These are phyloP conservation scores for Pomatorhinus ruficollis DNA, from an alignment of 2,113 vertebrate species.

Conservation along the genomic window DNA sequence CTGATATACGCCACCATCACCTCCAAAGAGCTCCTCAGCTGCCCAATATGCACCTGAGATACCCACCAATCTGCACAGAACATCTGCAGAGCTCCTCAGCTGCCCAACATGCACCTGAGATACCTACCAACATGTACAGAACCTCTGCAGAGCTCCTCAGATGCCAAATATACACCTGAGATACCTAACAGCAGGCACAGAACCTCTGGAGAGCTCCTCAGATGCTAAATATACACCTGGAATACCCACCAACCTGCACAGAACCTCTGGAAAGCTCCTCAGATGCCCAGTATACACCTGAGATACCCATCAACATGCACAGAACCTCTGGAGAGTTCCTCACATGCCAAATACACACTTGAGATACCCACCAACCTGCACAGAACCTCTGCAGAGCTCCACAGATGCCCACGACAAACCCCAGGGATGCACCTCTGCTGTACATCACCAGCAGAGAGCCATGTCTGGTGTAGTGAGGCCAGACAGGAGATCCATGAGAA, in stretches of 20 bases:
- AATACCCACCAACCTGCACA: not conserved
- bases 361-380: rapidly evolving
- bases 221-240: too few relatives aligned
- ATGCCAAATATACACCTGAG: not conserved
- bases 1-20: not conserved
- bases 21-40: not conserved
- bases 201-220: not conserved
- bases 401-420: not conserved
- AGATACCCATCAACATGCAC: not conserved
- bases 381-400: not conserved
- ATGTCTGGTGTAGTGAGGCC: rapidly evolving
- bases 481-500: rapidly evolving
- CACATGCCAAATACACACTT: rapidly evolving
- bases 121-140: rapidly evolving
- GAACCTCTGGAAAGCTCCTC: not conserved
- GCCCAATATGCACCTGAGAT: not conserved
- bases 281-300: not conserved
- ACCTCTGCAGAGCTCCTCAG: not conserved
- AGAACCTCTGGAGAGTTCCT: not conserved
- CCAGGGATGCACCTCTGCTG: not conserved
- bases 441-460: not conserved
- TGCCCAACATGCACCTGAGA: not conserved
- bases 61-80: not conserved
- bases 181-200: rapidly evolving
- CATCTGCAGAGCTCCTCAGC: not conserved